phyloP scores from a whole-genome alignment of 2,888 invertebrate species.

The Leptopterna dolabrata region DNA sequence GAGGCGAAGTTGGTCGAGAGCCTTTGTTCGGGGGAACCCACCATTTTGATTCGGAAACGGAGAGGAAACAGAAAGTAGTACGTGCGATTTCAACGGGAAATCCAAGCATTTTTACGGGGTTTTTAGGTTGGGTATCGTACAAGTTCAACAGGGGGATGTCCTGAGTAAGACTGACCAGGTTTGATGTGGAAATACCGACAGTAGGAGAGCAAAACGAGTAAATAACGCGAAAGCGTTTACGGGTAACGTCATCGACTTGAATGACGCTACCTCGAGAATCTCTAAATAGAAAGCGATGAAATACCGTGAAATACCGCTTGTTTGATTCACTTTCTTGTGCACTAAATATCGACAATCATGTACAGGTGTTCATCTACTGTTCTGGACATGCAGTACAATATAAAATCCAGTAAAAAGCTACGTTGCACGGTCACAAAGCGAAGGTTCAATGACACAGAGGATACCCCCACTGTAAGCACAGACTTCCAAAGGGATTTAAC shows the following conservation, averaged over 20 bases:
- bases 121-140: neutral
- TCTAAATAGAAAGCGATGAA: slow-evolving; percentile 46
- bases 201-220: neutral
- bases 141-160: neutral
- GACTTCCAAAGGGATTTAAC: slow-evolving; percentile 37
- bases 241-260: slow-evolving; percentile 60
- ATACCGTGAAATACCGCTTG: neutral
- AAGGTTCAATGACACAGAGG: slow-evolving; percentile 67
- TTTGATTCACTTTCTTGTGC: neutral
- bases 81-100: slow-evolving; percentile 46
- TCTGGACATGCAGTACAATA: neutral
- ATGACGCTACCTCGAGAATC: slow-evolving; percentile 61
- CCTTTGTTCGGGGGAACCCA: slow-evolving; percentile 51
- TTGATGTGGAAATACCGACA: neutral
- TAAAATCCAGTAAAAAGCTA: neutral
- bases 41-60: slow-evolving; percentile 61
- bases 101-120: neutral
- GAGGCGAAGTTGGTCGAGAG: neutral
- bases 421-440: slow-evolving; percentile 46
- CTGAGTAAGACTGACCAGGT: neutral
- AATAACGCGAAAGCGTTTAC: slow-evolving; percentile 16
- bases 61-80: slow-evolving; percentile 56
- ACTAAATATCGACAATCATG: neutral
- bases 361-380: neutral
- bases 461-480: slow-evolving; percentile 8